Evolutionary conservation across 1,140 invertebrate genomes (phyloP), one percentile per base, ranked within the genome.

Genomic region (Conus betulinus): DNA sequence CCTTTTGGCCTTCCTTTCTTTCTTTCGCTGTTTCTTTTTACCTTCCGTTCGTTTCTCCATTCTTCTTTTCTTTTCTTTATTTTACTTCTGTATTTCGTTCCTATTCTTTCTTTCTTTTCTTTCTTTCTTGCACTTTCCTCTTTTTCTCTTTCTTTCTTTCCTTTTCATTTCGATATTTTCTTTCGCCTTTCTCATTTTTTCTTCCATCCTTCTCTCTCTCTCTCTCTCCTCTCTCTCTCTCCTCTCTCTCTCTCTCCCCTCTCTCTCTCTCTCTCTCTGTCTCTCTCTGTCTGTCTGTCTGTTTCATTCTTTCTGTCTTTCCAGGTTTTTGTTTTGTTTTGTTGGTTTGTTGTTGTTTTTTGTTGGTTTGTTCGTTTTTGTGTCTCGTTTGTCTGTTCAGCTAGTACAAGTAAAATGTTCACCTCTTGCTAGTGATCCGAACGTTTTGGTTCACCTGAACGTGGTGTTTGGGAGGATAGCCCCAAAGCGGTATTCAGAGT

Each of bases 221-320:
- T 52, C 79, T 63, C 60, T 83, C n/a, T 20, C 39, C 11, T 78
- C 71, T 79, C 67, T 57, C 53, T 39, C 17, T 78, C 84, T 85
- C 25, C 25, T 67, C 78, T 57, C 74, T 53, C 57, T 71, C 55
- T 82, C 53, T n/a, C 3, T 74, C 25, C 39, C 39, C 3, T 67
- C 71, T 52, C n/a, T 52, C 63, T 52, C 85, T 76, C 63, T 55
- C 71, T 53, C 57, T 76, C 71, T 11, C 8, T 85, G 0, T 25
- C 39, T 63, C 39, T 7, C 7, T 71, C 52, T 74, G 0, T 76
- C 60, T 4, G n/a, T 57, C n/a, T 15, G 25, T 78, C 67, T 57
- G 13, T 57, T 53, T 79, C 8, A 15, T 63, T 85, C 60, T 79
- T 63, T 78, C 60, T 85, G 52, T 79, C 67, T 78, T 82, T 60